phyloP scores from a whole-genome alignment of 2,888 invertebrate genomes.

The Congeria kusceri region DNA sequence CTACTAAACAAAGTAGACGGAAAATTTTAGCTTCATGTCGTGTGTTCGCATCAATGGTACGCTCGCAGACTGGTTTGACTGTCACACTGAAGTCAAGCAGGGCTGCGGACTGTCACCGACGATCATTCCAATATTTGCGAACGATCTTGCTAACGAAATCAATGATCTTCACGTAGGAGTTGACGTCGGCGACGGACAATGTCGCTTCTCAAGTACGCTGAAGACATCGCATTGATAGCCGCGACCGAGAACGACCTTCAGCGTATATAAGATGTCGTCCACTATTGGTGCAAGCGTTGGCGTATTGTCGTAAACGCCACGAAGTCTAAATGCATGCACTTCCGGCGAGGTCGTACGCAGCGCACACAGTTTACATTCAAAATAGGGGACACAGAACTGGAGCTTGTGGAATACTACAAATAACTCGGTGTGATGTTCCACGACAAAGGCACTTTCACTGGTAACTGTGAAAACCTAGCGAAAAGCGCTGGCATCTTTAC shows the following conservation, averaged over 20 bases:
- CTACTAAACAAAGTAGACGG: background rate
- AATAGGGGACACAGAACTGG: background rate
- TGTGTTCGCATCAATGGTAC: slow-evolving; percentile 34
- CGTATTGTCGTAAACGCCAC: slow-evolving; percentile 8
- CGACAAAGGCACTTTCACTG: background rate
- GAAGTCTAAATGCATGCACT: slow-evolving; percentile 10
- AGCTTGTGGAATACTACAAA: background rate
- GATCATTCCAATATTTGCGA: slow-evolving; percentile 25
- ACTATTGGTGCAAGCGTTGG: slow-evolving; percentile 18
- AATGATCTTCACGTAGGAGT: slow-evolving; percentile 32
- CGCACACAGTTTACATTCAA: slow-evolving; percentile 2
- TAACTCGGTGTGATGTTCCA: background rate
- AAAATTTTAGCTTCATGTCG: background rate
- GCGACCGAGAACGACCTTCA: slow-evolving; percentile 17
- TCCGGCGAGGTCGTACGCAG: background rate
- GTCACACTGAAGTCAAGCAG: slow-evolving; percentile 26
- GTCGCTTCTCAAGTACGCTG: slow-evolving; percentile 29
- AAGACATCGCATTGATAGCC: slow-evolving; percentile 23
- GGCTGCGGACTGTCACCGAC: slow-evolving; percentile 37
- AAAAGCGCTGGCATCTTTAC: background rate
- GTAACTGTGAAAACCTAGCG: background rate
- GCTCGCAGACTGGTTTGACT: slow-evolving; percentile 34
- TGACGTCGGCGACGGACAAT: slow-evolving; percentile 16
- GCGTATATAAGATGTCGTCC: background rate
- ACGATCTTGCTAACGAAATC: slow-evolving; percentile 29